These are phyloP conservation scores for Picathartes gymnocephalus DNA, from an alignment of 2,113 vertebrate species.

Conservation along the genomic window DNA sequence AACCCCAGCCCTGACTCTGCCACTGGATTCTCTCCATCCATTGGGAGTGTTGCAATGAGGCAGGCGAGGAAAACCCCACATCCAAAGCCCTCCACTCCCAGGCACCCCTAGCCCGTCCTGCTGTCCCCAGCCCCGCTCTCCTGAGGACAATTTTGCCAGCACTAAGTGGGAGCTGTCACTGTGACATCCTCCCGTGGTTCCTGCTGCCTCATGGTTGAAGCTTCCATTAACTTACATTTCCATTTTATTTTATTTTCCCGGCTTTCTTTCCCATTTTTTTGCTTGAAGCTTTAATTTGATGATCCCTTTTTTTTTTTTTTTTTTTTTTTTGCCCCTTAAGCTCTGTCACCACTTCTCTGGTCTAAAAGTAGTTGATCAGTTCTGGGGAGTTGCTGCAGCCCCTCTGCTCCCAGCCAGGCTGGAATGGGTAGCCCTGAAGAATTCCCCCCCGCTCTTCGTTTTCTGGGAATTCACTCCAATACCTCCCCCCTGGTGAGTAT, in stretches of 20 bases:
- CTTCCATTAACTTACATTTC: neutral
- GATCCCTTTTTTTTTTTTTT: too few relatives aligned
- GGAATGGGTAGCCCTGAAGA: slow-evolving; percentile 32
- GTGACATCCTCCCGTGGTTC: neutral
- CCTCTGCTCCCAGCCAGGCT: slow-evolving; percentile 26
- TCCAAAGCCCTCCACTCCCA: rapidly evolving
- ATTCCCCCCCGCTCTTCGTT: neutral
- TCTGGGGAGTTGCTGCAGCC: neutral
- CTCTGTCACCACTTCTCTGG: neutral
- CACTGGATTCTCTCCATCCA: rapidly evolving
- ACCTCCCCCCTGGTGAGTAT: neutral
- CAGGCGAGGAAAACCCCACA: rapidly evolving
- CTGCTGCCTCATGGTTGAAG: neutral
- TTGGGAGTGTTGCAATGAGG: neutral
- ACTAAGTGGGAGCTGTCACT: neutral
- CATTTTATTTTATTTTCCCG: neutral
- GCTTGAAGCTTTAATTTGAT: slow-evolving; percentile 55
- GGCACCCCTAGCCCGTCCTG: neutral
- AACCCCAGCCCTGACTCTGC: neutral
- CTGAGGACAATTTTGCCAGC: neutral
- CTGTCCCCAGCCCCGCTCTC: rapidly evolving
- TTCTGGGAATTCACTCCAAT: neutral
- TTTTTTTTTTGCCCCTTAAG: neutral
- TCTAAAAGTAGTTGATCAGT: slow-evolving; percentile 66
- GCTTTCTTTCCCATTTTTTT: neutral